Base-by-base conservation (phyloP, 2,113 vertebrate species). In the Festucalex cinctus region DNA sequence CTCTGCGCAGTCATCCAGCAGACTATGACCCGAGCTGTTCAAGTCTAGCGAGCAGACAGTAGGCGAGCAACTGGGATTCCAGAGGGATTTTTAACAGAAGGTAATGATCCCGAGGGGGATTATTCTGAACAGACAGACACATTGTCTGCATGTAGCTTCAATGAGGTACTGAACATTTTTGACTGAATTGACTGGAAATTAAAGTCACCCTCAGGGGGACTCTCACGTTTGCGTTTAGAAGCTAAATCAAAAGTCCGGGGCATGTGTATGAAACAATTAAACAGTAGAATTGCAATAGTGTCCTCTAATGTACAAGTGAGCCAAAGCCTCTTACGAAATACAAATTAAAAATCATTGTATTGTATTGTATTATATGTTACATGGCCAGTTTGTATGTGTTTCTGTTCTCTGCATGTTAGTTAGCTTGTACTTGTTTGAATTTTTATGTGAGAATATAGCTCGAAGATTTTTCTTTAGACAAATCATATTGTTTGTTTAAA, bases 11-110 rank as follows among this genome's bases (percentile, higher is more conserved):
- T 80, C 80, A 80, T 84, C 28, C 77, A 79, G 79, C 71, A 75
- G 78, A 75, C 71, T 85, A 83, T 77, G 90, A 92, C 19, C 32
- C 72, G 89, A 91, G 86, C 84, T 46, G 79, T 32, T 28, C 9
- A 0, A 6, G 80, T 82, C 68, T 19, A 43, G 83, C 77, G 84
- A 86, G 85, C 78, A 63, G 85, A 82, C 78, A 78, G 81, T 81
- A 66, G 81, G 88, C 86, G 61, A 0, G 65, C 74, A 84, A n/a
- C n/a, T n/a, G n/a, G n/a, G n/a, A n/a, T 88, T 85, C 86, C 83
- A 62, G 20, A 26, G 75, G 79, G 84, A 80, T 79, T 75, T n/a
- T 60, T 75, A 62, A 75, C 64, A 35, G 63, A 36, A 67, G 65
- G 72, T 81, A 80, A 87, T 81, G 76, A 85, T 73, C 66, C 73